These are phyloP conservation scores for Heteractis magnifica DNA, from an alignment of 92 coral and sea anemone genomes.

Conservation along the genomic window DNA sequence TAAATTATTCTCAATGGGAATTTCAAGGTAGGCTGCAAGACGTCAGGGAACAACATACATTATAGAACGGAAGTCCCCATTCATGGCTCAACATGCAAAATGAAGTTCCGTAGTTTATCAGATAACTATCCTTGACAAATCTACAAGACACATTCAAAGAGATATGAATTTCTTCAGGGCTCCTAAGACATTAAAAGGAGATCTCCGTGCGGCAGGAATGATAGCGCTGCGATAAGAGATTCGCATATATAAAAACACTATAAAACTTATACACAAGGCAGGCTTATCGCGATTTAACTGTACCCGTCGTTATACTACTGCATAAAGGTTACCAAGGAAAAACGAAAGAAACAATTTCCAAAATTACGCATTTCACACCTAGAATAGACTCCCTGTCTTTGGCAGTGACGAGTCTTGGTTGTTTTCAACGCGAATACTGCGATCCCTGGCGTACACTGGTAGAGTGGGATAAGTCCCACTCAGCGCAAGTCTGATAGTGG, in stretches of 20 bases:
- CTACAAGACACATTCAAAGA: slow-evolving; percentile 78
- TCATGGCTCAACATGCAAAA: slow-evolving; percentile 72
- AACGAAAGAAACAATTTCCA: slow-evolving; percentile 7
- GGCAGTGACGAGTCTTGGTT: slow-evolving; percentile 20
- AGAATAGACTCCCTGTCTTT: slow-evolving; percentile 12
- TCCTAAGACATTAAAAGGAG: slow-evolving; percentile 76
- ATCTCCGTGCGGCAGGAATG: slow-evolving; percentile 78
- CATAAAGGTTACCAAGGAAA: slow-evolving; percentile 30
- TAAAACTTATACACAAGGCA: slow-evolving; percentile 22
- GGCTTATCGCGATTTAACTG: slow-evolving; percentile 31
- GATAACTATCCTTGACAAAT: slow-evolving; percentile 71
- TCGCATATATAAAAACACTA: slow-evolving; percentile 30
- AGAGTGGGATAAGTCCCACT: slow-evolving; percentile 66
- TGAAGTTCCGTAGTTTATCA: slow-evolving; percentile 79
- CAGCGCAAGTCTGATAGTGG: slow-evolving; percentile 65
- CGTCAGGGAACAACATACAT: slow-evolving; percentile 71
- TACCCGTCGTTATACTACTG: slow-evolving; percentile 1
- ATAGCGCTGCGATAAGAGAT: slow-evolving; percentile 68
- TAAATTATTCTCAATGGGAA: slow-evolving; percentile 93
- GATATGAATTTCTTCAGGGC: slow-evolving; percentile 83
- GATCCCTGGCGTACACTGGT: slow-evolving; percentile 23
- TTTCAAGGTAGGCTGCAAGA: slow-evolving; percentile 73
- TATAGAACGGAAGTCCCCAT: slow-evolving; percentile 87
- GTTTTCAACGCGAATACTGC: slow-evolving; percentile 37
- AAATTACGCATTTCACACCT: slow-evolving; percentile 21